phyloP scores from a whole-genome alignment of 2,888 invertebrate genomes.

The Baronia brevicornis region DNA sequence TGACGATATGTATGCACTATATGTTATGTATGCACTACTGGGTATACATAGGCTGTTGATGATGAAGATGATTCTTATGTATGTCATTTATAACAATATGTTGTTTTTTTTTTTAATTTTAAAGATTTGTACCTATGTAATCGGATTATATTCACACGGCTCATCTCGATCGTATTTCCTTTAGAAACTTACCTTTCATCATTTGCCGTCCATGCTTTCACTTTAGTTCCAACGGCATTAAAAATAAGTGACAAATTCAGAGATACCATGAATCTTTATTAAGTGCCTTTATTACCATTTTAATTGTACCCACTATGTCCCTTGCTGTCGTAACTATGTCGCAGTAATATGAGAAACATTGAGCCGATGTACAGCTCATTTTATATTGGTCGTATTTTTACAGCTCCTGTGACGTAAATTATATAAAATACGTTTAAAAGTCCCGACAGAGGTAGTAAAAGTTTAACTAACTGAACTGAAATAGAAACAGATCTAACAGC shows the following conservation, averaged over 20 bases:
- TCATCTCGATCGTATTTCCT: too few relatives aligned
- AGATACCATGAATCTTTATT: constrained; percentile 10
- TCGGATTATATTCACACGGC: too few relatives aligned
- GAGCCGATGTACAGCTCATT: constrained; percentile 5
- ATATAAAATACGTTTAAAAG: constrained; percentile 20
- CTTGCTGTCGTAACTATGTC: background rate
- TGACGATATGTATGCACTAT: too few relatives aligned
- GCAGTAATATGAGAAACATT: background rate
- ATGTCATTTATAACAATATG: too few relatives aligned
- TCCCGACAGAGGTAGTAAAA: constrained; percentile 20
- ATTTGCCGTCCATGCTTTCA: constrained; percentile 3
- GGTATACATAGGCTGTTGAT: too few relatives aligned
- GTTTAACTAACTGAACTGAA: constrained; percentile 22
- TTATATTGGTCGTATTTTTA: constrained; percentile 19
- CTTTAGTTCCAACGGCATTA: constrained; percentile 1
- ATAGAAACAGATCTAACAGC: constrained; percentile 25
- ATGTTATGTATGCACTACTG: too few relatives aligned
- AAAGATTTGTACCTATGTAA: too few relatives aligned
- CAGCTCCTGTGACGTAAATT: constrained; percentile 19
- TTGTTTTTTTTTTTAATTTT: too few relatives aligned
- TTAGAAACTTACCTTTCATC: constrained; percentile 2
- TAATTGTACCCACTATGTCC: background rate
- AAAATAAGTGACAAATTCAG: constrained; percentile 11
- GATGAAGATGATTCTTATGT: too few relatives aligned
- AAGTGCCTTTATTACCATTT: constrained; percentile 5